These are phyloP conservation scores for Romanogobio albipinnatus DNA, from an alignment of 2,113 vertebrate species.

Conservation along the genomic window DNA sequence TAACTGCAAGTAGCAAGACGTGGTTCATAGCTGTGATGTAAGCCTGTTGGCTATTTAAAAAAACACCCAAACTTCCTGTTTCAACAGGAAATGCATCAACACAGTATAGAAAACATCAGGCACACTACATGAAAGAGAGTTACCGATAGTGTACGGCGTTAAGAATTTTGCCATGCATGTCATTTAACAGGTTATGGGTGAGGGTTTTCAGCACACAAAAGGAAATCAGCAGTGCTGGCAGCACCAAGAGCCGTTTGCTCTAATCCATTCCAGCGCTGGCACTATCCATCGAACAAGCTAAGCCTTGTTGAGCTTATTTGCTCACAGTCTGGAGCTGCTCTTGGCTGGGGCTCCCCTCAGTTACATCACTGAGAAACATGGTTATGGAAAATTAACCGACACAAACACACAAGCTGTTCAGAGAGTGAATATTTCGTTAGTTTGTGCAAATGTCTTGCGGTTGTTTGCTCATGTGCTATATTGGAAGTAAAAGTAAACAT, in stretches of 20 bases:
- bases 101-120: not conserved
- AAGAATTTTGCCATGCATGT: not conserved
- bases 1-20: not conserved
- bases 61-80: not conserved
- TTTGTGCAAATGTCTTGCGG: slow-evolving; percentile 41
- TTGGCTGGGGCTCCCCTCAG: slow-evolving; percentile 62
- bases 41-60: not conserved
- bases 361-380: slow-evolving; percentile 74
- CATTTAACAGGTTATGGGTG: slow-evolving; percentile 18
- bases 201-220: slow-evolving; percentile 34
- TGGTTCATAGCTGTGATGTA: not conserved
- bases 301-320: slow-evolving; percentile 76
- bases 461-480: slow-evolving; percentile 26
- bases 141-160: not conserved
- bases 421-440: slow-evolving; percentile 54
- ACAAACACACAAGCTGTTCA: slow-evolving; percentile 62
- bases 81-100: not conserved
- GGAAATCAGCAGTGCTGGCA: slow-evolving; percentile 58
- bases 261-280: slow-evolving; percentile 71
- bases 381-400: slow-evolving; percentile 71
- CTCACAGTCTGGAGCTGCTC: slow-evolving; percentile 71
- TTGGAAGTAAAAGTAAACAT: slow-evolving; percentile 44
- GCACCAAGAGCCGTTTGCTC: slow-evolving; percentile 65
- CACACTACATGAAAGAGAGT: not conserved
- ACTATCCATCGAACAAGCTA: slow-evolving; percentile 72